Evolutionary conservation across 2,797 vertebrate genomes (phyloP).

Genomic region (Peromyscus aztecus): DNA sequence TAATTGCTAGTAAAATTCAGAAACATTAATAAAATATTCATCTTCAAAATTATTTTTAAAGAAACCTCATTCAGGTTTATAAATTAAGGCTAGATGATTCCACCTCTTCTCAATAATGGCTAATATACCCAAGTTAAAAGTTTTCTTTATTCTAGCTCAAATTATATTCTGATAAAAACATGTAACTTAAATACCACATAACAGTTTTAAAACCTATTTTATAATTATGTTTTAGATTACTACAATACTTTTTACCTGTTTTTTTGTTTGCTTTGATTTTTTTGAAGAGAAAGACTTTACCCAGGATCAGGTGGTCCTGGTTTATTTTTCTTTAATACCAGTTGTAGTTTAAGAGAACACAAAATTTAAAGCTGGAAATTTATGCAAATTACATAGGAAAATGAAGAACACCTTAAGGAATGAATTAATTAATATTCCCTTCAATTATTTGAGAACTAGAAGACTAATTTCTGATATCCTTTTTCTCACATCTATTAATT

Average conservation of each 20-base stretch:
- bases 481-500: neutral
- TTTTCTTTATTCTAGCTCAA: neutral
- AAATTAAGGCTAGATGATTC: neutral
- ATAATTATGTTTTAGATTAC: neutral
- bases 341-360: neutral
- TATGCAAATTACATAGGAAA: neutral
- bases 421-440: neutral
- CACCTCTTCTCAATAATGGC: neutral
- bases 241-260: neutral
- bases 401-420: neutral
- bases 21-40: constrained; percentile 36
- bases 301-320: fast-evolving
- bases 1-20: constrained; percentile 16
- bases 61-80: neutral
- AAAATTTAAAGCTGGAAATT: neutral
- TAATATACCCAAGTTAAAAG: neutral
- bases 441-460: neutral
- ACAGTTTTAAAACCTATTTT: neutral
- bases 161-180: constrained; percentile 2
- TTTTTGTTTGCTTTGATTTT: neutral
- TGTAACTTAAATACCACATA: neutral
- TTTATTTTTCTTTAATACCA: constrained; percentile 8
- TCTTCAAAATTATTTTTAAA: neutral
- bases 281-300: neutral
- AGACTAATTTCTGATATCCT: neutral